Conservation (phyloP, 2,888 invertebrate species). For the Luffia ferchaultella region DNA sequence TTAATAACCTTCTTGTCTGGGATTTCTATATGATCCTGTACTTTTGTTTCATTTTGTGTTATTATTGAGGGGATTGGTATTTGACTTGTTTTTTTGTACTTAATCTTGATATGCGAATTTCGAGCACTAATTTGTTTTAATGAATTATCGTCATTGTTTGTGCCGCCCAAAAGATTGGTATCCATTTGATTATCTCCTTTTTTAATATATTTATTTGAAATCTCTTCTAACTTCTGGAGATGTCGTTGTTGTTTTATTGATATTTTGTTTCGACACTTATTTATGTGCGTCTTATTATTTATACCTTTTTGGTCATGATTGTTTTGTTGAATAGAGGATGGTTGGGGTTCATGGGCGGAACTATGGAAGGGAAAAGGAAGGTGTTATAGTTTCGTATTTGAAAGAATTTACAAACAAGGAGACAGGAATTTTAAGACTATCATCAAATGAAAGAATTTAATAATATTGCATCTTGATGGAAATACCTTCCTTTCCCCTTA, state of each 20-base stretch:
- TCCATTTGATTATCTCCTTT: slow-evolving; percentile 11
- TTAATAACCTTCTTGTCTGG: slow-evolving; percentile 12
- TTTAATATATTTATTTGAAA: slow-evolving; percentile 41
- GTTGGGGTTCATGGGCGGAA: slow-evolving; percentile 32
- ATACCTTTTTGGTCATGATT: slow-evolving; percentile 34
- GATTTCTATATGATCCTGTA: too few species aligned
- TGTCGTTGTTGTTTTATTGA: slow-evolving; percentile 39
- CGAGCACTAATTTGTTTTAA: slow-evolving; percentile 13
- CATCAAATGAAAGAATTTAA: slow-evolving; percentile 13
- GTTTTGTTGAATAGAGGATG: slow-evolving; percentile 32
- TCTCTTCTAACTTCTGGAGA: slow-evolving; percentile 46
- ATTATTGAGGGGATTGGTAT: slow-evolving; percentile 35
- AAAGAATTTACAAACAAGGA: slow-evolving; percentile 53
- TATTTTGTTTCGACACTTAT: too few species aligned
- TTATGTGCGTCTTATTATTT: too few species aligned
- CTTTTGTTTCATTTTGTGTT: too few species aligned
- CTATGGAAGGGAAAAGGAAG: slow-evolving; percentile 59
- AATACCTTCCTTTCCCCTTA: slow-evolving; percentile 62
- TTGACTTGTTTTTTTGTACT: slow-evolving; percentile 31
- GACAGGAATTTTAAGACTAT: slow-evolving; percentile 51
- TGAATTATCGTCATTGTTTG: background rate
- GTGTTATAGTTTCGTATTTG: slow-evolving; percentile 21
- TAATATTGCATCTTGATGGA: slow-evolving; percentile 16
- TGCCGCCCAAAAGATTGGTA: too few species aligned
- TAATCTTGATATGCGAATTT: slow-evolving; percentile 15